Conservation (phyloP, 2,797 vertebrate genomes). For the Sparus aurata region DNA sequence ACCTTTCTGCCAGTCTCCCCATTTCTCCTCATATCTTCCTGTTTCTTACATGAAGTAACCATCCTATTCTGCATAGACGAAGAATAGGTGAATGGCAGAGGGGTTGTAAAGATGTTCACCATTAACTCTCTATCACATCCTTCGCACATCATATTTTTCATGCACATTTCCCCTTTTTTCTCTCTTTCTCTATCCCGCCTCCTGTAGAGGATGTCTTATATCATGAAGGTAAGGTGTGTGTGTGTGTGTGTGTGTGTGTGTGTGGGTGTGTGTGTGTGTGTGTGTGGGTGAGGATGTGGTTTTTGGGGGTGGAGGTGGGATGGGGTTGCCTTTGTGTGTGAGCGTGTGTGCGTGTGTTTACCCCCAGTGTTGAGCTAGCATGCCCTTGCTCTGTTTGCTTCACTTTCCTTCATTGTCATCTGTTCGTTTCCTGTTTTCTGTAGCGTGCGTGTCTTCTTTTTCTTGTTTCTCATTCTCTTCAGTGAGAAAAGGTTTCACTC, state of each 20-base stretch:
- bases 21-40: conserved; percentile 18
- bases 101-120: conserved; percentile 68
- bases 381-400: conserved; percentile 69
- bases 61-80: conserved; percentile 29
- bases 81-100: conserved; percentile 20
- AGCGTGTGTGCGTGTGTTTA: conserved; percentile 43
- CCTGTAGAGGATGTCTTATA: conserved; percentile 99
- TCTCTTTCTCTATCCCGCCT: conserved; percentile 93
- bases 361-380: conserved; percentile 71
- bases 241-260: conserved; percentile 47
- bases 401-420: conserved; percentile 54
- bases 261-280: conserved; percentile 53
- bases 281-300: conserved; percentile 26
- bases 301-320: not conserved
- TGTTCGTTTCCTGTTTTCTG: conserved; percentile 80
- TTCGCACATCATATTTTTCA: conserved; percentile 81
- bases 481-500: conserved; percentile 36
- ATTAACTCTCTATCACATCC: conserved; percentile 71
- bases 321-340: conserved; percentile 37
- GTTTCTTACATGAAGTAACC: conserved; percentile 23
- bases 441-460: conserved; percentile 48
- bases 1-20: conserved; percentile 18
- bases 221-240: conserved; percentile 97
- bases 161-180: conserved; percentile 88
- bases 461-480: conserved; percentile 27